phyloP scores from a whole-genome alignment of 1,140 invertebrate genomes.

The Lamellibrachia luymesi region DNA sequence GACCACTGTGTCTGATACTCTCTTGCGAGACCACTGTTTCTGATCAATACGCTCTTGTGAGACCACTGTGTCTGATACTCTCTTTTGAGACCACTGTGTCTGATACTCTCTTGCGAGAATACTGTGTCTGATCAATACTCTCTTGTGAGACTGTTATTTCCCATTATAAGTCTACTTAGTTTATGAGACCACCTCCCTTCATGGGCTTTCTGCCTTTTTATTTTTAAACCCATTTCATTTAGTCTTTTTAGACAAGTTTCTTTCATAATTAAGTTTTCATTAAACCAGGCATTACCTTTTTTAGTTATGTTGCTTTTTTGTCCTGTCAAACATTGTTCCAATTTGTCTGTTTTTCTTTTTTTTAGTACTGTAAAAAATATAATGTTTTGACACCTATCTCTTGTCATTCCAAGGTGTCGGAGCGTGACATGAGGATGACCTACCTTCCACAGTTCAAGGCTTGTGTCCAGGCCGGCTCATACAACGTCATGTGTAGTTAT shows the following conservation, averaged over 20 bases:
- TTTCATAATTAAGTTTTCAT: slow-evolving; percentile 7
- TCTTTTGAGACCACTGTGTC: no score
- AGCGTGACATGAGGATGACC: slow-evolving; percentile 47
- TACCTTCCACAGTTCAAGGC: slow-evolving; percentile 50
- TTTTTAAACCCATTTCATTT: not conserved
- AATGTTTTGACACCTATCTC: not conserved
- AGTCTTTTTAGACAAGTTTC: not conserved
- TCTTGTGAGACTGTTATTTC: no score
- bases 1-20: no score
- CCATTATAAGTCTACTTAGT: no score
- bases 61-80: no score
- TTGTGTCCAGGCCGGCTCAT: slow-evolving; percentile 40
- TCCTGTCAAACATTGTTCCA: not conserved
- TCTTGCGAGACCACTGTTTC: no score
- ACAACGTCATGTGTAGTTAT: slow-evolving; percentile 33
- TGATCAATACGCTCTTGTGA: no score
- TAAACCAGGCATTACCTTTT: not conserved
- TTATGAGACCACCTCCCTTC: no score
- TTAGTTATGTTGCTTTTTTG: not conserved
- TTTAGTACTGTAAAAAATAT: not conserved
- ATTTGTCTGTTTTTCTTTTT: not conserved
- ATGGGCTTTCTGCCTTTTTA: not conserved
- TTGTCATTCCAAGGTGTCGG: slow-evolving; percentile 22
- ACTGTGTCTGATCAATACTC: no score
- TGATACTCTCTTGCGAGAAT: no score